phyloP scores from a whole-genome alignment of 2,888 invertebrate species.

The Lepidocyrtoides sp. region DNA sequence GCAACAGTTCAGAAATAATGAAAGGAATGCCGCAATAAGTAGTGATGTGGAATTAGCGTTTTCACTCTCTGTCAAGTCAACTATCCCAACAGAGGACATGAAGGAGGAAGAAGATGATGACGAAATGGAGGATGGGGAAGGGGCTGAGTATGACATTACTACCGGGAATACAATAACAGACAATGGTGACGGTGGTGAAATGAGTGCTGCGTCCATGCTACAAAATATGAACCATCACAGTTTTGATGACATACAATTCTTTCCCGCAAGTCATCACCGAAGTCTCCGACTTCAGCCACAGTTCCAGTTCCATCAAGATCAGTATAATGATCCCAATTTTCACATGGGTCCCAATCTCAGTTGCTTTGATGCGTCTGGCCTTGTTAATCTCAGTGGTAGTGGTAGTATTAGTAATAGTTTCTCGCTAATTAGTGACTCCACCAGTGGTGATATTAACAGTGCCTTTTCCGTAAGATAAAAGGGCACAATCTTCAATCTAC shows the following conservation, averaged over 20 bases:
- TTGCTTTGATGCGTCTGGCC: slow-evolving; percentile 70
- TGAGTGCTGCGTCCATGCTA: slow-evolving; percentile 50
- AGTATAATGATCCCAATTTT: slow-evolving; percentile 65
- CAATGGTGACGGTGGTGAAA: not conserved
- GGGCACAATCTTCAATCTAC: too few relatives aligned
- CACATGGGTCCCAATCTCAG: slow-evolving; percentile 60
- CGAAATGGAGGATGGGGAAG: slow-evolving; percentile 58
- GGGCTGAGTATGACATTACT: slow-evolving; percentile 58
- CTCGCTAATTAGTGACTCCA: slow-evolving; percentile 69
- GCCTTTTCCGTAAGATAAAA: slow-evolving; percentile 79
- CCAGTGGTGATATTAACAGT: slow-evolving; percentile 73
- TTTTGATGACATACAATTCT: slow-evolving; percentile 73
- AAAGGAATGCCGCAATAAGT: not conserved
- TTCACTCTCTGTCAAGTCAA: slow-evolving; percentile 3
- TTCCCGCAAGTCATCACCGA: slow-evolving; percentile 60
- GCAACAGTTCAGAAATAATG: not conserved
- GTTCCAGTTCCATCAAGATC: slow-evolving; percentile 71
- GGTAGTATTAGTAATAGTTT: slow-evolving; percentile 72
- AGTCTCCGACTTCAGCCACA: slow-evolving; percentile 66
- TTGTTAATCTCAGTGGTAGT: slow-evolving; percentile 73
- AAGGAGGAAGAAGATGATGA: slow-evolving; percentile 63
- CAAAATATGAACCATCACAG: slow-evolving; percentile 63
- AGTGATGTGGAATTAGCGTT: not conserved
- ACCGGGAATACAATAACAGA: slow-evolving; percentile 42
- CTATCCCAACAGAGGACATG: not conserved